phyloP scores from a whole-genome alignment of 2,888 invertebrate species.

The Harmothoe impar region DNA sequence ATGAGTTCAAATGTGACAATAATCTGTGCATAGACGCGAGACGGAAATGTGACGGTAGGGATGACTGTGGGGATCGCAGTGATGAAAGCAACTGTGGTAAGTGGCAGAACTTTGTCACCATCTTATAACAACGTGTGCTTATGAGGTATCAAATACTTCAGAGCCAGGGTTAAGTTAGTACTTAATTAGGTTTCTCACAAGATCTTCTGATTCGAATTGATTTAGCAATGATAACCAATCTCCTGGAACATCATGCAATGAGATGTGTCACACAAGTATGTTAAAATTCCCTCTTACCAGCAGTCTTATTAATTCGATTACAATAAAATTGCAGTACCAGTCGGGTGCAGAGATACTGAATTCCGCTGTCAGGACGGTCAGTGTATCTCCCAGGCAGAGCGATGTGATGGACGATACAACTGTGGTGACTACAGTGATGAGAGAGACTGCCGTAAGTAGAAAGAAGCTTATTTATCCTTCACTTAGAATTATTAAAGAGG shows the following conservation, averaged over 20 bases:
- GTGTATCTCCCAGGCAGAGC: constrained; percentile 90
- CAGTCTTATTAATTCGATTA: too few species aligned
- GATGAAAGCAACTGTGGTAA: constrained; percentile 85
- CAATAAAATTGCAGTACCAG: constrained; percentile 40
- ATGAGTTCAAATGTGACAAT: constrained; percentile 83
- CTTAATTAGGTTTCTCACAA: too few species aligned
- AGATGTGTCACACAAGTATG: too few species aligned
- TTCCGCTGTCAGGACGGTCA: constrained; percentile 71
- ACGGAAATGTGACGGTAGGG: constrained; percentile 91
- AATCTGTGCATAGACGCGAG: constrained; percentile 89
- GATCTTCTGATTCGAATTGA: too few species aligned
- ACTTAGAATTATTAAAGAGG: too few species aligned
- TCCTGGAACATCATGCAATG: too few species aligned
- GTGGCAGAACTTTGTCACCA: not conserved
- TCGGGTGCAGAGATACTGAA: constrained; percentile 45
- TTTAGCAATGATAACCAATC: too few species aligned
- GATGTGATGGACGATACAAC: constrained; percentile 89
- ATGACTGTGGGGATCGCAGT: constrained; percentile 88
- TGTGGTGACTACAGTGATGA: constrained; percentile 67
- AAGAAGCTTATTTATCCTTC: too few species aligned
- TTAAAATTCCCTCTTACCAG: too few species aligned
- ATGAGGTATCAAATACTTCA: too few species aligned
- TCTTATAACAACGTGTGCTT: too few species aligned
- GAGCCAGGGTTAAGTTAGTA: too few species aligned
- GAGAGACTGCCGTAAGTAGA: constrained; percentile 65